phyloP scores from a whole-genome alignment of 2,888 invertebrate genomes.

The Poecilus cupreus region DNA sequence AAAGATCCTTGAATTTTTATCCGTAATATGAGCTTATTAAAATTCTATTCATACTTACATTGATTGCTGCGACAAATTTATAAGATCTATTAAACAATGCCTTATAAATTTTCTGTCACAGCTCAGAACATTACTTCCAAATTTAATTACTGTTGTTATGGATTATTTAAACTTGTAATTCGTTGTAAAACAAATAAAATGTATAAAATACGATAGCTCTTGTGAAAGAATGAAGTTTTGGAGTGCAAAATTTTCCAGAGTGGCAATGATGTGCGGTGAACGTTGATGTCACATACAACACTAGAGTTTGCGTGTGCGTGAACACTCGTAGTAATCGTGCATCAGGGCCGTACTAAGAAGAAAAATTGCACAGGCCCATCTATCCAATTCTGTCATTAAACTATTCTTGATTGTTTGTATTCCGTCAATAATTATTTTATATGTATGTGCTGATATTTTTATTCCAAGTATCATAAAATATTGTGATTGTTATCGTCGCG shows the following conservation, averaged over 20 bases:
- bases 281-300: constrained; percentile 33
- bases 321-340: background rate
- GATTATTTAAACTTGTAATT: constrained; percentile 19
- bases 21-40: background rate
- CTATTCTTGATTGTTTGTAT: too few relatives aligned
- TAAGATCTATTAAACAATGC: background rate
- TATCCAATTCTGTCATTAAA: too few relatives aligned
- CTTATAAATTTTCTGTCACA: background rate
- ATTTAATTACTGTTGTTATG: background rate
- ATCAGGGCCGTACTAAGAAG: constrained; percentile 7
- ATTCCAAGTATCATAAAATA: too few relatives aligned
- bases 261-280: constrained; percentile 17
- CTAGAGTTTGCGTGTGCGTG: constrained; percentile 16
- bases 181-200: constrained; percentile 12
- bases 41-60: background rate
- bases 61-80: background rate
- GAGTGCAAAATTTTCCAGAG: constrained; percentile 28
- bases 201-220: background rate
- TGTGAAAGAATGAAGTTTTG: background rate
- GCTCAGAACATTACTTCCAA: background rate
- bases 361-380: background rate
- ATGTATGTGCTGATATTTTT: too few relatives aligned
- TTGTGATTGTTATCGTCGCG: too few relatives aligned
- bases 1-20: background rate
- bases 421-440: background rate